Evolutionary conservation across 30 jellyfish, hydroid and myxozoan species (phyloP).

Genomic region (Nemopilema nomurai): DNA sequence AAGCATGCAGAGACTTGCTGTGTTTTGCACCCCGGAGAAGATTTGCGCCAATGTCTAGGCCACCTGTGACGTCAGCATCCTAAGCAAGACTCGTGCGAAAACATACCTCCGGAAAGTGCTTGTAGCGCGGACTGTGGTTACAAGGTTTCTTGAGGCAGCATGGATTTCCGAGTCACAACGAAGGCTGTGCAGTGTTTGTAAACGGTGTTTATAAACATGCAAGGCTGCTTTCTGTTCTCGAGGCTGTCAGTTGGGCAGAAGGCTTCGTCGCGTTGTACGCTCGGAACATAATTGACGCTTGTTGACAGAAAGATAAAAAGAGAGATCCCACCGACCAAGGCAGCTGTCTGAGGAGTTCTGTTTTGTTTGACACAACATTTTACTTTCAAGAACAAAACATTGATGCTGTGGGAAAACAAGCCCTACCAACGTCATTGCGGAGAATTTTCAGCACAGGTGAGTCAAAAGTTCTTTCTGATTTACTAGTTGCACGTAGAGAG

Average conservation of each 20-base stretch:
- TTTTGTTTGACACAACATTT: not conserved
- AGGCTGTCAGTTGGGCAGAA: not conserved
- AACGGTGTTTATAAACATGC: not conserved
- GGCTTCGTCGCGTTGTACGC: not conserved
- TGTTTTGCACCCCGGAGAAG: too few relatives aligned
- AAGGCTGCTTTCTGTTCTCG: not conserved
- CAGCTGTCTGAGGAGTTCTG: not conserved
- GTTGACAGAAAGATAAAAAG: constrained; percentile 8
- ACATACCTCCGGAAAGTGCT: not conserved
- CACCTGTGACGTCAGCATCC: not conserved
- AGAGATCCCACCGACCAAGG: not conserved
- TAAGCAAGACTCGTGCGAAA: not conserved
- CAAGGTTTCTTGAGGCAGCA: constrained; percentile 8
- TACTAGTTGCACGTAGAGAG: too few relatives aligned
- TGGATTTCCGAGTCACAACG: constrained; percentile 14
- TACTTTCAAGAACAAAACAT: not conserved
- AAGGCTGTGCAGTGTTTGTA: not conserved
- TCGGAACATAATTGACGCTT: not conserved
- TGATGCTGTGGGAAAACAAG: not conserved
- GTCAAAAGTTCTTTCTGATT: not conserved
- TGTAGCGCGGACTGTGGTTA: not conserved
- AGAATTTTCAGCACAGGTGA: not conserved
- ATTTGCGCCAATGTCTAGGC: not conserved
- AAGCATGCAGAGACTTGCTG: too few relatives aligned
- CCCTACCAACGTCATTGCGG: not conserved